Base-by-base conservation (phyloP, 2,113 vertebrate species). In the Lagenorhynchus albirostris region DNA sequence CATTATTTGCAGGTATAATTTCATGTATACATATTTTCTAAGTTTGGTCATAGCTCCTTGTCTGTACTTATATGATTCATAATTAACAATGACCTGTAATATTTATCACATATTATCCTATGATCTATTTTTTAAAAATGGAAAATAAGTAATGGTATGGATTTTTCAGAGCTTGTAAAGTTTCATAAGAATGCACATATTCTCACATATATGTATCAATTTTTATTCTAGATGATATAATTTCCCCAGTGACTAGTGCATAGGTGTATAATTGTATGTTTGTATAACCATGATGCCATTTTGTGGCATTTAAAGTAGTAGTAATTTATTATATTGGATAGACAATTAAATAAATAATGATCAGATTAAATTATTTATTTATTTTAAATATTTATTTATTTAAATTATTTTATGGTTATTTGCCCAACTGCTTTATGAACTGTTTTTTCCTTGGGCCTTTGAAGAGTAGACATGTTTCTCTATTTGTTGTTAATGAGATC, bases 371-470 rank as follows among this genome's bases (percentile, higher is more conserved):
- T 8, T 33, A 53, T 67, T 70, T 88, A 36, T 58, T 85, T 62
- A 76, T 62, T 73, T 86, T 91, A 38, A 38, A 62, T 76, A 74
- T 79, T 93, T 84, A 77, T 71, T 91, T 89, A 83, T 62, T 90
- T 73, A 76, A 82, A 74, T 92, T 44, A 53, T 73, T 81, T 89
- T 50, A 92, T 44, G 23, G 65, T 85, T 88, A 84, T 90, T 95
- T 87, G 36, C 12, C 15, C 50, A 84, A 86, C 9, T 53, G 23
- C 60, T 76, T 74, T 47, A 93, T 25, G 26, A 90, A 84, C 12
- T 83, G 23, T 14, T 87, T 76, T 68, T 60, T 68, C 11, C 15
- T 65, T 80, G 70, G 25, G 26, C 15, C 18, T 94, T 50, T 91
- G 60, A 88, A 84, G 62, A 94, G 6, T 44, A 89, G 58, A 38